Conservation (phyloP, 2,113 vertebrate species). For the Burhinus oedicnemus region DNA sequence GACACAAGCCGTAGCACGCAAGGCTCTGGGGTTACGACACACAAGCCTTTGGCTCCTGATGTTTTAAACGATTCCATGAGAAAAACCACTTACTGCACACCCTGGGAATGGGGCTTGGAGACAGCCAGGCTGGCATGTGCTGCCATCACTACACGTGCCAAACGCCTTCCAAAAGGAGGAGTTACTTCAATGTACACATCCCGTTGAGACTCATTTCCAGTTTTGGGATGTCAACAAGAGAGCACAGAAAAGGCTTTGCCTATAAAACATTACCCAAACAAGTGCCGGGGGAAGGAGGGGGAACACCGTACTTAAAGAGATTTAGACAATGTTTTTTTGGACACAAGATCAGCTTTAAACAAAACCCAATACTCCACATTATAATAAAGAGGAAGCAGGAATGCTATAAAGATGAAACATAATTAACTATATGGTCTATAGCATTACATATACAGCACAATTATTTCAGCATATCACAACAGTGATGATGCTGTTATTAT, state of each 20-base stretch:
- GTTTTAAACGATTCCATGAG: not conserved
- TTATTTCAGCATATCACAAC: not conserved
- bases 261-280: not conserved
- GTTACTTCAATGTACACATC: not conserved
- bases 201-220: not conserved
- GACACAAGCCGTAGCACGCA: not conserved
- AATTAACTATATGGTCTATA: not conserved
- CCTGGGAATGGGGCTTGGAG: not conserved
- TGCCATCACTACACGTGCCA: not conserved
- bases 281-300: rapidly evolving
- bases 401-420: not conserved
- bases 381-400: not conserved
- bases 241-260: not conserved
- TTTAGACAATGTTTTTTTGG: not conserved
- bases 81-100: too few relatives aligned
- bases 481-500: rapidly evolving
- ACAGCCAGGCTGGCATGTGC: not conserved
- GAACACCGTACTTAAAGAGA: too few relatives aligned
- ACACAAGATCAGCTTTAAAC: not conserved
- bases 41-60: not conserved
- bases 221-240: not conserved
- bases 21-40: not conserved
- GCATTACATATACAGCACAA: rapidly evolving
- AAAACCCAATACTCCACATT: not conserved
- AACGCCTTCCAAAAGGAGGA: not conserved